phyloP scores from a whole-genome alignment of 1,140 invertebrate species.

The Mylabris phalerata region DNA sequence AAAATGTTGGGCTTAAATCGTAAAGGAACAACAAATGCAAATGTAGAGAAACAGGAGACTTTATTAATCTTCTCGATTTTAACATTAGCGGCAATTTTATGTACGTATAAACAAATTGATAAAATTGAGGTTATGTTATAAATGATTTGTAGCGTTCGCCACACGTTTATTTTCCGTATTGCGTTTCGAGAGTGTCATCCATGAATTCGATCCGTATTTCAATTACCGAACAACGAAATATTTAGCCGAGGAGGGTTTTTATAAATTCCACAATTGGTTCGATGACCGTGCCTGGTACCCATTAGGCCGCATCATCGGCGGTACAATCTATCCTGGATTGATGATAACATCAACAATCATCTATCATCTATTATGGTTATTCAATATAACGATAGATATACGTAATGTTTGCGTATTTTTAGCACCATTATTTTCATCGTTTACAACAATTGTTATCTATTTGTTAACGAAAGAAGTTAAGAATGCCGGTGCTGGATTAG shows the following conservation, averaged over 20 bases:
- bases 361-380: slow-evolving; percentile 79
- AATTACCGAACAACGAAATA: slow-evolving; percentile 96
- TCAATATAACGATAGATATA: slow-evolving; percentile 94
- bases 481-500: slow-evolving; percentile 86
- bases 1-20: slow-evolving; percentile 25
- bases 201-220: slow-evolving; percentile 99
- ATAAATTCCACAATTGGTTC: slow-evolving; percentile 98
- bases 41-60: slow-evolving; percentile 90
- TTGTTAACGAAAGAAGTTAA: slow-evolving; percentile 91
- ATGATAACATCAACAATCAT: slow-evolving; percentile 95
- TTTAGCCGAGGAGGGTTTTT: slow-evolving; percentile 93
- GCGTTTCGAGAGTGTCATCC: slow-evolving; percentile 95
- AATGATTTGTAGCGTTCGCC: slow-evolving; percentile 77
- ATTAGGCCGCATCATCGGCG: slow-evolving; percentile 91
- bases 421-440: slow-evolving; percentile 92
- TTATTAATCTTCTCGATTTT: slow-evolving; percentile 87
- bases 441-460: slow-evolving; percentile 94
- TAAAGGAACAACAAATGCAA: slow-evolving; percentile 41
- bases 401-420: slow-evolving; percentile 97
- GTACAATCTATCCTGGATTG: slow-evolving; percentile 95
- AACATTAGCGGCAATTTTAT: slow-evolving; percentile 84
- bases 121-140: slow-evolving; percentile 12
- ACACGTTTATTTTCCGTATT: slow-evolving; percentile 94
- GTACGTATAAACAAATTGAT: slow-evolving; percentile 57
- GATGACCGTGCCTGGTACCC: slow-evolving; percentile 99